These are phyloP conservation scores for Pituophis catenifer DNA, from an alignment of 2,113 vertebrate species.

Conservation along the genomic window DNA sequence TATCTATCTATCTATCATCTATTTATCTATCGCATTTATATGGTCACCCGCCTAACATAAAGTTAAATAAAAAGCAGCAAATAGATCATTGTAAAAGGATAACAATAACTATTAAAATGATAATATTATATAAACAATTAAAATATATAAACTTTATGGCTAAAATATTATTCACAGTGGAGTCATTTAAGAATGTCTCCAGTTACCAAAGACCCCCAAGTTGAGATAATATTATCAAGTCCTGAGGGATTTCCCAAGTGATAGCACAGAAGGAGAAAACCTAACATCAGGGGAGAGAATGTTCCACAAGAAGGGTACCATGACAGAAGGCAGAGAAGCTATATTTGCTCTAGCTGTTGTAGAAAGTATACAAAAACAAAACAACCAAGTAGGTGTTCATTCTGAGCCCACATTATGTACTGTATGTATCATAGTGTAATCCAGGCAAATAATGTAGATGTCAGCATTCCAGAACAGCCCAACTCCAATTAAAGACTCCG, in stretches of 20 bases:
- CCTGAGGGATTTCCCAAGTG: not conserved
- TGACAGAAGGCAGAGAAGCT: not conserved
- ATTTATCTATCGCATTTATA: not conserved
- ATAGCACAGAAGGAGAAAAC: not conserved
- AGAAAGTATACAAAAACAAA: not conserved
- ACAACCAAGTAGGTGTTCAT: not conserved
- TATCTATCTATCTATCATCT: no score
- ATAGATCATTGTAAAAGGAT: not conserved
- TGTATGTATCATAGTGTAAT: not conserved
- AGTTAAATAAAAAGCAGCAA: not conserved
- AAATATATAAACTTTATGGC: not conserved
- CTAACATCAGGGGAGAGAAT: not conserved
- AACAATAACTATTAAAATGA: not conserved
- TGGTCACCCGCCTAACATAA: not conserved
- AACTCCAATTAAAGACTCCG: no score
- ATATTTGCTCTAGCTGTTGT: not conserved
- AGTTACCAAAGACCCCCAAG: not conserved
- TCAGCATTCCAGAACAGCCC: no score
- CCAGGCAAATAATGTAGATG: not conserved
- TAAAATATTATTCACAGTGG: not conserved
- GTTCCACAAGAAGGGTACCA: not conserved
- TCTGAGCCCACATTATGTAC: not conserved
- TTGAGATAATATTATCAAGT: not conserved
- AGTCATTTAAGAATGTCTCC: no score
- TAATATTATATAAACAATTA: not conserved